Percentiles rank a stretch among this genome's conserved stretches.
Evolutionary conservation across 1,140 invertebrate species (phyloP).

Genomic region (Cydia pomonella): DNA sequence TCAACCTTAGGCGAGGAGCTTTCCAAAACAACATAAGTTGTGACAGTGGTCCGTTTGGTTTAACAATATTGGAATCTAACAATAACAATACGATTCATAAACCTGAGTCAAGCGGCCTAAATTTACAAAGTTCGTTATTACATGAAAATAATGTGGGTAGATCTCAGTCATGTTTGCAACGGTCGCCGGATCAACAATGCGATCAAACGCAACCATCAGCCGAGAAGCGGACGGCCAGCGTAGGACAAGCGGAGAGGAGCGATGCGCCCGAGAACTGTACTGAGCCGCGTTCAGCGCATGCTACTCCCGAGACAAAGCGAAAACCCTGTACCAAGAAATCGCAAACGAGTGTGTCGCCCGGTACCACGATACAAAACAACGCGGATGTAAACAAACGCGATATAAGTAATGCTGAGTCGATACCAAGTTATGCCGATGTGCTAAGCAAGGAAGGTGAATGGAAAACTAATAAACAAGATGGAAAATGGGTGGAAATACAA

Average conservation of each 20-base stretch:
- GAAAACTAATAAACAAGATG: not conserved
- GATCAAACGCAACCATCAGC: no score
- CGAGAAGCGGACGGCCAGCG: no score
- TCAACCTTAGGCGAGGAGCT: not conserved
- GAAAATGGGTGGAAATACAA: not conserved
- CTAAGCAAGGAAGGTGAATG: not conserved
- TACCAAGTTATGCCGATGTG: not conserved
- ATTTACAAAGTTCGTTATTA: no score
- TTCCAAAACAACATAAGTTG: not conserved
- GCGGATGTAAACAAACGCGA: not conserved
- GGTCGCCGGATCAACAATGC: not conserved
- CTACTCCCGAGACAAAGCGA: no score
- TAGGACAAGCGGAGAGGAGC: not conserved
- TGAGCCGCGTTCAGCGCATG: no score
- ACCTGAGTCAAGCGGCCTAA: no score
- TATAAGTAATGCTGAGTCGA: not conserved
- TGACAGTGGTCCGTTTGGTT: not conserved
- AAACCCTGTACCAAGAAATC: no score
- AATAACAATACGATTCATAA: not conserved
- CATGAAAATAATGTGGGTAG: no score
- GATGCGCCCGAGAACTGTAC: not conserved
- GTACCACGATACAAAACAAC: not conserved
- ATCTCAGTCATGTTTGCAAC: slow-evolving; percentile 2
- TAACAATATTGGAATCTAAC: not conserved
- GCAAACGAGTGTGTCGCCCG: no score